Evolutionary conservation across 2,888 invertebrate genomes (phyloP), one percentile per base, ranked within the genome.

Genomic region (Lepidocyrtinus sp.): DNA sequence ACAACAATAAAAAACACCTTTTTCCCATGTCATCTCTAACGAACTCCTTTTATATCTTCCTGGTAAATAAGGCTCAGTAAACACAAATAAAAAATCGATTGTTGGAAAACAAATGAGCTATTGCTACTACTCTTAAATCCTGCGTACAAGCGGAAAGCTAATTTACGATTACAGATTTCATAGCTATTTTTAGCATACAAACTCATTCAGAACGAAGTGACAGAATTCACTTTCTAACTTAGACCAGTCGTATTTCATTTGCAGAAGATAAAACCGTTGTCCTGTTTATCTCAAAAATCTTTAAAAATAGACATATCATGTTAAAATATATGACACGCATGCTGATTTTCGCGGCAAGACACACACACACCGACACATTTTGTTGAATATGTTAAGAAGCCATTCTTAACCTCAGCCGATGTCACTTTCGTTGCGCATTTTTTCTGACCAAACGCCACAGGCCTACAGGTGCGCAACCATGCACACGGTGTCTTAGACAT

Each of bases 211-310:
- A 36, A 36, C 5, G 12, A 36, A 36, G 5, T 36, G 36, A 36
- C 36, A 36, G 12, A 36, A 36, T 7, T 36, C 36, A 36, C 36
- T 36, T 36, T 36, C 36, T 36, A 36, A 36, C 36, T 36, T 36
- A 36, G 36, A 36, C 36, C 5, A 36, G 36, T 36, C 5, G 36
- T 36, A 36, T 36, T 36, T 36, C 12, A n/a, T 36, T 5, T 36
- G 36, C 50, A 73, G 17, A 17, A 46, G 26, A 64, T 46, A 64
- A 64, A 64, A 63, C 46, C 64, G 73, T 63, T 64, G 50, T 76
- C 70, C 70, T 70, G 70, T 70, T 76, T 70, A 50, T 76, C 70
- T 76, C 70, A 64, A 55, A 76, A 70, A 70, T 76, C 70, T 76
- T 36, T 36, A 70, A 55, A 70, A 76, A 76, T 55, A 55, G 27